phyloP scores from a whole-genome alignment of 2,888 invertebrate genomes.

The Scaptodrosophila latifasciaeformis region DNA sequence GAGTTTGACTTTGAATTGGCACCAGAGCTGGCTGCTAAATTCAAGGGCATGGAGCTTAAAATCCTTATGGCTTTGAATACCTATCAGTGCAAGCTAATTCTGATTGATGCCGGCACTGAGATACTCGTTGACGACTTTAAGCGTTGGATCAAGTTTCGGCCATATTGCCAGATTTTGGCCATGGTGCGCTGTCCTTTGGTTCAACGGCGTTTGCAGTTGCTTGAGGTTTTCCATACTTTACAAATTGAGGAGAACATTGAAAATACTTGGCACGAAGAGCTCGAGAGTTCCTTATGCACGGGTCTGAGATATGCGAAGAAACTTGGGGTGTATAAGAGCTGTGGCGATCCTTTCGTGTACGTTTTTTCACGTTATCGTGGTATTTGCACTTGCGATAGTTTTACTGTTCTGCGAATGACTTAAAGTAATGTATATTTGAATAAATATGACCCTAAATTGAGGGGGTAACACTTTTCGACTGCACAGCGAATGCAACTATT shows the following conservation, averaged over 20 bases:
- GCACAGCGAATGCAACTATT: too few species aligned
- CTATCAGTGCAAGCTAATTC: slow-evolving; percentile 54
- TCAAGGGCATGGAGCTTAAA: slow-evolving; percentile 45
- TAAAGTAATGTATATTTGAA: too few species aligned
- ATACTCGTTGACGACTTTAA: slow-evolving; percentile 45
- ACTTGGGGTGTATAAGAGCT: slow-evolving; percentile 32
- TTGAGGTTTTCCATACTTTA: slow-evolving; percentile 42
- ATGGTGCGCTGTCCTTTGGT: slow-evolving; percentile 52
- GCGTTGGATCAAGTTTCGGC: slow-evolving; percentile 64
- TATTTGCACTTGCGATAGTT: slow-evolving; percentile 53
- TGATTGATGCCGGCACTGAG: slow-evolving; percentile 54
- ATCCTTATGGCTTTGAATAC: slow-evolving; percentile 46
- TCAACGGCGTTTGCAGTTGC: slow-evolving; percentile 42
- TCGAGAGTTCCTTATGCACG: slow-evolving; percentile 36
- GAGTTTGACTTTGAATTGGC: slow-evolving; percentile 39
- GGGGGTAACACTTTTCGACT: too few species aligned
- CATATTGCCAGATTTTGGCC: slow-evolving; percentile 52
- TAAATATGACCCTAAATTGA: too few species aligned
- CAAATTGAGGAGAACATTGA: slow-evolving; percentile 42
- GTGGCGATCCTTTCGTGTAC: slow-evolving; percentile 49
- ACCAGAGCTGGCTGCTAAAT: slow-evolving; percentile 27
- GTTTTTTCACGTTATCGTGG: slow-evolving; percentile 56
- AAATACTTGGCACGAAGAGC: slow-evolving; percentile 58
- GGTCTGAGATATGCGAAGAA: slow-evolving; percentile 45
- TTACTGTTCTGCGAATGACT: slow-evolving; percentile 38